phyloP scores from a whole-genome alignment of 2,113 vertebrate genomes.

The Numida meleagris region DNA sequence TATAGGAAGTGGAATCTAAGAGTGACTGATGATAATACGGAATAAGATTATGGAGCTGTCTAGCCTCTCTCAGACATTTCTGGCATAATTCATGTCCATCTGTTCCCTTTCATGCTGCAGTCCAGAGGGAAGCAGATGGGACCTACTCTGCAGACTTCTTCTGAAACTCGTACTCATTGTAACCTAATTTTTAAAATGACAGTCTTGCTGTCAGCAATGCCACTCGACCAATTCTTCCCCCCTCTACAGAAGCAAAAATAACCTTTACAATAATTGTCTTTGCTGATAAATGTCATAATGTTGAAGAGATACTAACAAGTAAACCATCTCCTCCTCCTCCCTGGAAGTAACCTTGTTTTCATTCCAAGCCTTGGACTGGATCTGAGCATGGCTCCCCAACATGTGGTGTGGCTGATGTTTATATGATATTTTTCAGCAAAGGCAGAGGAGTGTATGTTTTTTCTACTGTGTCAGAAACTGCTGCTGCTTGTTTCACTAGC shows the following conservation, averaged over 20 bases:
- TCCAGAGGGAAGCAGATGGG: constrained; percentile 70
- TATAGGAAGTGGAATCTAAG: background rate
- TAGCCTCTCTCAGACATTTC: constrained; percentile 9
- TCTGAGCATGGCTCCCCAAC: background rate
- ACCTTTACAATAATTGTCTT: background rate
- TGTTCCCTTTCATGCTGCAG: constrained; percentile 48
- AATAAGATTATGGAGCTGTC: background rate
- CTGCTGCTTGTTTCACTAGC: background rate
- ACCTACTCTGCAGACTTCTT: constrained; percentile 37
- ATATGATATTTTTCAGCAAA: constrained; percentile 19
- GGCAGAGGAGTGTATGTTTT: background rate
- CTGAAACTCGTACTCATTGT: constrained; percentile 63
- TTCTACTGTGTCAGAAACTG: background rate
- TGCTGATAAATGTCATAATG: background rate
- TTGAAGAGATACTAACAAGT: constrained; percentile 39
- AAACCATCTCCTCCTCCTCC: background rate
- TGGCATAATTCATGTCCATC: constrained; percentile 57
- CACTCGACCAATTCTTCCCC: background rate
- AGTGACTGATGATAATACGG: background rate
- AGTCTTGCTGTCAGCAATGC: constrained; percentile 44
- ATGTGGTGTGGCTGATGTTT: background rate
- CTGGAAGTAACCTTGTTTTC: constrained; percentile 17
- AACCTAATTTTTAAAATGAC: constrained; percentile 62
- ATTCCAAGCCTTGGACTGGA: constrained; percentile 8
- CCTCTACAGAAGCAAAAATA: constrained; percentile 22